These are phyloP conservation scores for Campylomormyrus tamandua DNA, from an alignment of 2,113 vertebrate species.

Conservation along the genomic window DNA sequence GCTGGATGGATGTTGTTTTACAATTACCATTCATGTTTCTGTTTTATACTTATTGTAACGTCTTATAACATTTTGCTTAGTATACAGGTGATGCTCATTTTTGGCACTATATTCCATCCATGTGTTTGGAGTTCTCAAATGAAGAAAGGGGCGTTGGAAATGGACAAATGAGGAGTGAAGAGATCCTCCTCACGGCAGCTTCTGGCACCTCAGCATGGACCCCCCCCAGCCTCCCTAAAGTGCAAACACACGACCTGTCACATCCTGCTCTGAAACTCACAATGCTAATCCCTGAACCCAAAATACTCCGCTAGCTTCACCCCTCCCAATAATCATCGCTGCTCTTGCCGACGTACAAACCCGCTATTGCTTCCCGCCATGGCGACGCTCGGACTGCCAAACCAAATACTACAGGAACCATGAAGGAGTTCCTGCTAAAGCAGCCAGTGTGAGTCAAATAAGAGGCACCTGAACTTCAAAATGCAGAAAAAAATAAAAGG, in stretches of 20 bases:
- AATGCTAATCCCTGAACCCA: background rate
- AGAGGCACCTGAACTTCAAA: background rate
- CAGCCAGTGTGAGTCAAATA: background rate
- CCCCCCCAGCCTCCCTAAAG: background rate
- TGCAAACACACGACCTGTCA: background rate
- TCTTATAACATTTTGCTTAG: background rate
- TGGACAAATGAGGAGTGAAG: background rate
- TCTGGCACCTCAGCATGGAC: background rate
- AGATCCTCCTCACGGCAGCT: background rate
- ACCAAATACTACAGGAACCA: background rate
- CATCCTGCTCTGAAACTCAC: background rate
- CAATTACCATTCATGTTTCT: background rate
- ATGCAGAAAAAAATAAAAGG: background rate
- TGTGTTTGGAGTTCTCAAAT: background rate
- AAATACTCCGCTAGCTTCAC: background rate
- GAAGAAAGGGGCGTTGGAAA: background rate
- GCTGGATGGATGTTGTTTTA: background rate
- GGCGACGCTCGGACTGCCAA: background rate
- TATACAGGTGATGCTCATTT: background rate
- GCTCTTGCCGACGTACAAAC: background rate
- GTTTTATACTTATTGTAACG: background rate
- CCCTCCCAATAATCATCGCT: background rate
- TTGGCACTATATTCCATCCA: background rate
- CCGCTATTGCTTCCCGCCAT: background rate
- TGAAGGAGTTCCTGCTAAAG: background rate